A percentile compares a stretch with the other conserved stretches of the same genome.
Evolutionary conservation across 2,888 invertebrate species (phyloP).

Genomic region (Malthinus flaveolus): DNA sequence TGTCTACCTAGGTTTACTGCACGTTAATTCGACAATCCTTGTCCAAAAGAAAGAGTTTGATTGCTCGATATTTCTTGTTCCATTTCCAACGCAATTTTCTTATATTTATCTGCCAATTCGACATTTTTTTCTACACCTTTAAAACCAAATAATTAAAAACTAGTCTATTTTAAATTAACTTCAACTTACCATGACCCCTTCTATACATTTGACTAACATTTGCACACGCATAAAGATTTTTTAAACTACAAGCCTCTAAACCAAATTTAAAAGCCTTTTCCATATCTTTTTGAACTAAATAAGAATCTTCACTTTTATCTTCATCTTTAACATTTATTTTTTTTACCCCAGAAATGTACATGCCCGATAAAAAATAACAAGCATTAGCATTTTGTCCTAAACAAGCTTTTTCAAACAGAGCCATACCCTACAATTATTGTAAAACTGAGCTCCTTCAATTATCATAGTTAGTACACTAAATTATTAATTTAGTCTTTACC

Average conservation of each 20-base stretch:
- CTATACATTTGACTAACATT: slow-evolving; percentile 88
- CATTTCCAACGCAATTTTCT: slow-evolving; percentile 70
- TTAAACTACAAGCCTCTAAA: slow-evolving; percentile 78
- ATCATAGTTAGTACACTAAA: neutral
- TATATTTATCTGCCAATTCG: slow-evolving; percentile 73
- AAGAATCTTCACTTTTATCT: slow-evolving; percentile 33
- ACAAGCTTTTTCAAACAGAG: slow-evolving; percentile 60
- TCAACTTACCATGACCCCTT: slow-evolving; percentile 72
- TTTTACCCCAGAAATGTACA: slow-evolving; percentile 76
- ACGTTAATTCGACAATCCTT: slow-evolving; percentile 46
- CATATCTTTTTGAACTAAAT: slow-evolving; percentile 65
- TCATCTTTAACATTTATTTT: slow-evolving; percentile 47
- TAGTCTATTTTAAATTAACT: neutral
- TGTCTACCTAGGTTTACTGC: too few species aligned
- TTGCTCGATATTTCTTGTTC: slow-evolving; percentile 64
- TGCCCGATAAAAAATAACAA: slow-evolving; percentile 79
- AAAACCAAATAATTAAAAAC: neutral
- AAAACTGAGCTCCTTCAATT: neutral
- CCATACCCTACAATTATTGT: slow-evolving; percentile 51
- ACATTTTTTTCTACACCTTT: slow-evolving; percentile 66
- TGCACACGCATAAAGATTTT: slow-evolving; percentile 85
- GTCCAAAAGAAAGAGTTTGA: slow-evolving; percentile 55
- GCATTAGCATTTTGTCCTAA: slow-evolving; percentile 64
- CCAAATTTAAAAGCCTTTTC: slow-evolving; percentile 79
- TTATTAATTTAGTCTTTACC: too few species aligned